These are phyloP conservation scores for Aleadryas rufinucha DNA, from an alignment of 2,113 vertebrate genomes.

Conservation along the genomic window DNA sequence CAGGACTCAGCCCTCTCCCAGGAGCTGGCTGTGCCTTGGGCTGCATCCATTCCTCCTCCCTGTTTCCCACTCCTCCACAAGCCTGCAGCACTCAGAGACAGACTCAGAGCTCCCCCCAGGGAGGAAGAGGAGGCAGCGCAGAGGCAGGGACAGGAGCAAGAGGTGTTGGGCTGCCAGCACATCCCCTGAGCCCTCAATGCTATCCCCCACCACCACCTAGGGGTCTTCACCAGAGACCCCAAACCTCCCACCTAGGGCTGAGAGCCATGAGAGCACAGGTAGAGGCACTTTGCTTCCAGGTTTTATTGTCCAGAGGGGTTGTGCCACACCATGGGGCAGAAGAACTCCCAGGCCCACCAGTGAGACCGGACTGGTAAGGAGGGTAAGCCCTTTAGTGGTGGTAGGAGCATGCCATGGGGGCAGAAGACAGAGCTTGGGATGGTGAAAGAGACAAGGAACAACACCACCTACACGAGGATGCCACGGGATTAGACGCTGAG, in stretches of 20 bases:
- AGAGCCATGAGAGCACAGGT: background rate
- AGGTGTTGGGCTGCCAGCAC: rapidly evolving
- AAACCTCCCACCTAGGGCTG: background rate
- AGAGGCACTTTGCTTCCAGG: background rate
- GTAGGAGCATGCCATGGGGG: rapidly evolving
- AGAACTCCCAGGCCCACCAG: background rate
- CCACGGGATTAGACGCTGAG: background rate
- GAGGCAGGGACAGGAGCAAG: background rate
- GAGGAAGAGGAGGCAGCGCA: background rate
- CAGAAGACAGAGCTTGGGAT: background rate
- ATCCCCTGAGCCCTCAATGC: background rate
- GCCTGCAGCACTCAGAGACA: background rate
- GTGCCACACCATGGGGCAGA: rapidly evolving
- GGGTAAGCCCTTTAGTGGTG: background rate
- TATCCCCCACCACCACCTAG: background rate
- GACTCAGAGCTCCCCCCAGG: conserved; percentile 46
- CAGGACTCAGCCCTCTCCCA: background rate
- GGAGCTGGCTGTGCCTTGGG: background rate
- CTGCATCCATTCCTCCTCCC: background rate
- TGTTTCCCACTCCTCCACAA: background rate
- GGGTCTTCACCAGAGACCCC: background rate
- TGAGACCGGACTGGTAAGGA: background rate
- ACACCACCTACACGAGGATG: background rate
- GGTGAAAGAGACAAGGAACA: background rate
- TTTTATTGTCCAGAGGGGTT: background rate